phyloP scores from a whole-genome alignment of 2,113 vertebrate species.

The Chlorocebus sabaeus region DNA sequence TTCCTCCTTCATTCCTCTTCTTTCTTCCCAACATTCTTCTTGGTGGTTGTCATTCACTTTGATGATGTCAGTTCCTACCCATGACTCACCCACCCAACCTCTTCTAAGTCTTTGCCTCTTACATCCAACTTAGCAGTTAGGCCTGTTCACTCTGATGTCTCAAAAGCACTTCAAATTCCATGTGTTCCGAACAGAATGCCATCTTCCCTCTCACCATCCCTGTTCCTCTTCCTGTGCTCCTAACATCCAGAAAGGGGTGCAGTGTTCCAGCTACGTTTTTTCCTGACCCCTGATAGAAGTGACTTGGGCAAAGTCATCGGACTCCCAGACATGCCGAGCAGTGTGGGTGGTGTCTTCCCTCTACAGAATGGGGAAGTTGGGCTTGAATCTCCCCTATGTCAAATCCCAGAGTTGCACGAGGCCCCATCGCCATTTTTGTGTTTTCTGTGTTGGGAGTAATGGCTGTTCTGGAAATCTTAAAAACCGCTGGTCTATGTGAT shows the following conservation, averaged over 20 bases:
- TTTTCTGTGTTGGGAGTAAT: neutral
- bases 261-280: fast-evolving
- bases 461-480: neutral
- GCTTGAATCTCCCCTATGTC: neutral
- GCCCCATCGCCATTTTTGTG: fast-evolving
- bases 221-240: neutral
- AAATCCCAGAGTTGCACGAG: neutral
- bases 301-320: neutral
- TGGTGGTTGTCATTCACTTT: fast-evolving
- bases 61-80: fast-evolving
- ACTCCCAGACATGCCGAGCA: fast-evolving
- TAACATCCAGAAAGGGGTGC: fast-evolving
- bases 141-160: fast-evolving
- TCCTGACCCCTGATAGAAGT: fast-evolving
- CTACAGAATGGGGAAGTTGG: neutral
- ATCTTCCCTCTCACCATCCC: fast-evolving
- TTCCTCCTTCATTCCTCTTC: neutral
- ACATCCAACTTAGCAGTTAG: fast-evolving
- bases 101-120: neutral
- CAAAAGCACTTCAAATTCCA: neutral
- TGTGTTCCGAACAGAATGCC: neutral
- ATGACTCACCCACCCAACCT: neutral
- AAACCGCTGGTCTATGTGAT: neutral
- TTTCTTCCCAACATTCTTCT: too few species aligned
- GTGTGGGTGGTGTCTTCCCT: fast-evolving